Evolutionary conservation across 2,797 vertebrate genomes (phyloP).

Genomic region (Tenualosa ilisha): DNA sequence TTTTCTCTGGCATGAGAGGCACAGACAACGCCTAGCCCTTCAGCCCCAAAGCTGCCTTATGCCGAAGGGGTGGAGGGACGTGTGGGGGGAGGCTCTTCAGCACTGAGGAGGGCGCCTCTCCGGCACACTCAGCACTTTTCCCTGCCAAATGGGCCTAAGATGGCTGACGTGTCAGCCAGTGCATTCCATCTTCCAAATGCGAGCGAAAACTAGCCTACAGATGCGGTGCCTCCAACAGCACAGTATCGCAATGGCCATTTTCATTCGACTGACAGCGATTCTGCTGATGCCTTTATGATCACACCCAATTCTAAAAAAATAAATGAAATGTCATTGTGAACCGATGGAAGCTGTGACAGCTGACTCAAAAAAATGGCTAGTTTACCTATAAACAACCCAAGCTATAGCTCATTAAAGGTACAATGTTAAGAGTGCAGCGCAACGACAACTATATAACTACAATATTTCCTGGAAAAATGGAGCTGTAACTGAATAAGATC

Average conservation of each 20-base stretch:
- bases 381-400: neutral
- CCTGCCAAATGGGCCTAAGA: neutral
- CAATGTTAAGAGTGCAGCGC: neutral
- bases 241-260: neutral
- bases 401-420: neutral
- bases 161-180: neutral
- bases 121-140: neutral
- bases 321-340: neutral
- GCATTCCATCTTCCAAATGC: neutral
- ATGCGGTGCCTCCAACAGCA: neutral
- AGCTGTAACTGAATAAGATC: neutral
- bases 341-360: neutral
- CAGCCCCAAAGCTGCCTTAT: neutral
- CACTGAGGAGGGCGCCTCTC: neutral
- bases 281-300: neutral
- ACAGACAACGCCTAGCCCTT: neutral
- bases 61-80: neutral
- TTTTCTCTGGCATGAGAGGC: neutral
- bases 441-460: neutral
- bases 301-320: neutral
- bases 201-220: neutral
- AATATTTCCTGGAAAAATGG: neutral
- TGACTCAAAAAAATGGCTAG: neutral
- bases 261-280: neutral
- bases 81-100: too few species aligned